phyloP scores from a whole-genome alignment of 2,888 invertebrate species.

The Chaetogeoica ovagalla region DNA sequence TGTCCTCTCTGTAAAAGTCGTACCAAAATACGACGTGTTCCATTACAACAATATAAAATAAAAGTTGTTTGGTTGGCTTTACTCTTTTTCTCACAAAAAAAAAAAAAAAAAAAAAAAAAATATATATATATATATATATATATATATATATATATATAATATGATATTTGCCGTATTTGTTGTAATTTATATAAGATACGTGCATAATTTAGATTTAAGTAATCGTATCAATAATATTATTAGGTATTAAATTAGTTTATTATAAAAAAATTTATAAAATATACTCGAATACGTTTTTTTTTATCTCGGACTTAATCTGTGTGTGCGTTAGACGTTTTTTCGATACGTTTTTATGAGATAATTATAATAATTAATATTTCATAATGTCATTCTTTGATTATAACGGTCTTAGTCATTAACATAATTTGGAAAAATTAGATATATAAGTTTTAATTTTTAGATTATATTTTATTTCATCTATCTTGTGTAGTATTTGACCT shows the following conservation, averaged over 20 bases:
- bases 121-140: too few species aligned
- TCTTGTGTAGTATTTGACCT: slow-evolving; percentile 1
- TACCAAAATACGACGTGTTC: too few species aligned
- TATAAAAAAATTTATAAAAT: too few species aligned
- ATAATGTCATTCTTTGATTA: background rate
- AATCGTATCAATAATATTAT: background rate
- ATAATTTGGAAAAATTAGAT: background rate
- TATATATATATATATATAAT: too few species aligned
- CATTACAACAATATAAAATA: too few species aligned
- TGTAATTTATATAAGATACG: too few species aligned
- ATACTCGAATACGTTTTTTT: background rate
- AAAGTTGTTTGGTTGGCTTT: too few species aligned
- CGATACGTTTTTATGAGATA: background rate
- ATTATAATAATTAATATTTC: background rate
- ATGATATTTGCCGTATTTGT: too few species aligned
- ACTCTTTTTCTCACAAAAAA: too few species aligned
- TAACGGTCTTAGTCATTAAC: background rate
- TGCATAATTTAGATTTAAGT: background rate
- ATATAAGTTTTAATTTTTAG: slow-evolving; percentile 9
- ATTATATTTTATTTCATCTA: background rate
- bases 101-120: too few species aligned
- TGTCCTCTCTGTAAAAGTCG: background rate
- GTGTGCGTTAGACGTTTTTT: background rate
- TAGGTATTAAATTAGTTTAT: too few species aligned
- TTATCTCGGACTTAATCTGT: background rate